phyloP scores from a whole-genome alignment of 30 jellyfish, hydroid and myxozoan genomes.

The Pseudorhiza aurosa region DNA sequence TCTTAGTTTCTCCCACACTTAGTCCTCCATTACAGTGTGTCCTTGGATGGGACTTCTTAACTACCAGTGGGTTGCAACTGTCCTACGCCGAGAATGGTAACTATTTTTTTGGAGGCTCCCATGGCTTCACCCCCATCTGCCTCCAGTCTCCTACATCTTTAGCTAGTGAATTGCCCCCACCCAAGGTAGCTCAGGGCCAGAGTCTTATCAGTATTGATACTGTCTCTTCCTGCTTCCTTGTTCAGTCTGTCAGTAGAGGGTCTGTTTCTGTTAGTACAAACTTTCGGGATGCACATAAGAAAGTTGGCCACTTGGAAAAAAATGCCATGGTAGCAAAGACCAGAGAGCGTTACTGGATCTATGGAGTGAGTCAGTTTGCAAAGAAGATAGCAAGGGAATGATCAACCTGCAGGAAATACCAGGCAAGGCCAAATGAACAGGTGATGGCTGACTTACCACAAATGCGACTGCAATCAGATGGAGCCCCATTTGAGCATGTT shows the following conservation, averaged over 20 bases:
- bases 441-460: slow-evolving; percentile 21
- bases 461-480: slow-evolving; percentile 20
- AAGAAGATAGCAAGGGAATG: slow-evolving; percentile 24
- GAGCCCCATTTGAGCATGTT: slow-evolving; percentile 52
- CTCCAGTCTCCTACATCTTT: neutral
- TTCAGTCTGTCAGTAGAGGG: slow-evolving; percentile 28
- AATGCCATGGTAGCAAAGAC: slow-evolving; percentile 26
- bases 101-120: slow-evolving; percentile 1
- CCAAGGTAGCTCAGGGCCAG: neutral
- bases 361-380: slow-evolving; percentile 37
- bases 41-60: slow-evolving; percentile 44
- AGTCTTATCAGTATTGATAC: too few species aligned
- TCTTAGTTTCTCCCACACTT: neutral
- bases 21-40: slow-evolving; percentile 16
- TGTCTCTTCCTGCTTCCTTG: neutral
- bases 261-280: neutral
- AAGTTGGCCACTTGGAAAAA: slow-evolving; percentile 41
- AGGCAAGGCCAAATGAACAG: slow-evolving; percentile 12
- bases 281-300: slow-evolving; percentile 44
- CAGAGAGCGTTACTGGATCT: slow-evolving; percentile 32
- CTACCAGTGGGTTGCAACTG: neutral
- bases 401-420: slow-evolving; percentile 15
- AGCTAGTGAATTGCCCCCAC: neutral
- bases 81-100: neutral
- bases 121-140: slow-evolving; percentile 4